A percentile compares a stretch with the other conserved stretches of the same genome.
These are phyloP conservation scores for Bicyclus anynana DNA, from an alignment of 1,140 invertebrate species.

Conservation along the genomic window DNA sequence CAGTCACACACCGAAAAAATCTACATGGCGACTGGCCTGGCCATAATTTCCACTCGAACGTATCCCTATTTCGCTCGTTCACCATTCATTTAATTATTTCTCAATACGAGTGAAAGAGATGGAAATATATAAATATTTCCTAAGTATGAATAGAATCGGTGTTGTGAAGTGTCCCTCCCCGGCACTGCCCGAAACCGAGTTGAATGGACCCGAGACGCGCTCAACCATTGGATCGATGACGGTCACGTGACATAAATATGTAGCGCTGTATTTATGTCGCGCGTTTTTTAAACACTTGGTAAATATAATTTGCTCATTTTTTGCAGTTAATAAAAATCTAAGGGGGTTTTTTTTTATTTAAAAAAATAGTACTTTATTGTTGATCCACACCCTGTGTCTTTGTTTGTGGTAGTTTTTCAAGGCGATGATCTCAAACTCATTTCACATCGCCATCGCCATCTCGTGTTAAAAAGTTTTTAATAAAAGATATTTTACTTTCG, in stretches of 20 bases:
- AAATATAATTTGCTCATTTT: too few species aligned
- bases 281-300: conserved; percentile 42
- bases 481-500: too few species aligned
- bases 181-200: conserved; percentile 67
- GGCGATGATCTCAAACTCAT: too few species aligned
- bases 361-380: too few species aligned
- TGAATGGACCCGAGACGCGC: conserved; percentile 78
- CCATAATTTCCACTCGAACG: conserved; percentile 74
- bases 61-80: conserved; percentile 73
- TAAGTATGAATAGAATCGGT: conserved; percentile 74
- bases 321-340: too few species aligned
- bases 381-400: too few species aligned
- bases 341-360: too few species aligned
- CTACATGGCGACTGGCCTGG: conserved; percentile 74
- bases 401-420: too few species aligned
- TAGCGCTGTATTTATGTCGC: conserved; percentile 34
- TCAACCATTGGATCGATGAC: conserved; percentile 77
- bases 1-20: conserved; percentile 68
- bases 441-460: too few species aligned
- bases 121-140: conserved; percentile 72
- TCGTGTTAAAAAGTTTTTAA: too few species aligned
- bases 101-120: conserved; percentile 65
- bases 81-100: conserved; percentile 76
- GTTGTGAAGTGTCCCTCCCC: conserved; percentile 74
- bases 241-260: conserved; percentile 73